Conservation (phyloP, 2,797 vertebrate genomes). For the Oreortyx pictus region DNA sequence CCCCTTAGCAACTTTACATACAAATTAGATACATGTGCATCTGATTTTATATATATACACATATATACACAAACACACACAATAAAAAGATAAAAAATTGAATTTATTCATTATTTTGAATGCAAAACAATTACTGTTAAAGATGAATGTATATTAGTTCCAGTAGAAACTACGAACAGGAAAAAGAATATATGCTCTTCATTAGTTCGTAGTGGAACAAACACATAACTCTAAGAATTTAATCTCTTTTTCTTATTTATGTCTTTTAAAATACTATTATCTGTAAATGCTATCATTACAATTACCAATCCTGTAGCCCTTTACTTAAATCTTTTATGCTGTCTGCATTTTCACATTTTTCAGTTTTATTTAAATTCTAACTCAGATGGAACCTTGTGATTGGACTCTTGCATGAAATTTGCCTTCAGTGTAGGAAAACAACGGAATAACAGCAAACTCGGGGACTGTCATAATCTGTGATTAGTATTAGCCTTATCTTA, state of each 20-base stretch:
- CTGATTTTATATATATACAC: not conserved
- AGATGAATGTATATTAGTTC: not conserved
- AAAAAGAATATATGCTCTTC: not conserved
- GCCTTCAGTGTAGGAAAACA: not conserved
- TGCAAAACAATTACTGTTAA: not conserved
- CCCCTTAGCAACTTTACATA: constrained; percentile 56
- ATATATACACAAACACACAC: not conserved
- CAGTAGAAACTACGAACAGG: not conserved
- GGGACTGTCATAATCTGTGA: not conserved
- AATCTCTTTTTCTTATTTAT: not conserved
- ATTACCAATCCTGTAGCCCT: not conserved
- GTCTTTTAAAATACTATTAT: not conserved
- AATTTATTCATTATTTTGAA: not conserved
- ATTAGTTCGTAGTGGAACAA: not conserved
- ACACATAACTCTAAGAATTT: not conserved
- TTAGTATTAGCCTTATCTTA: not conserved
- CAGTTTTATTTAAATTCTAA: not conserved
- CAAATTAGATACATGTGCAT: not conserved
- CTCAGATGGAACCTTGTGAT: not conserved
- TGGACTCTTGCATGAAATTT: not conserved
- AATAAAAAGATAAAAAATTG: not conserved
- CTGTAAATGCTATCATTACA: not conserved
- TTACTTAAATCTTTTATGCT: not conserved
- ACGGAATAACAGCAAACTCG: not conserved
- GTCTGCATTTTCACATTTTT: not conserved